Evolutionary conservation across 2,797 vertebrate genomes (phyloP), one percentile per base, ranked within the genome.

Genomic region (Takifugu rubripes): DNA sequence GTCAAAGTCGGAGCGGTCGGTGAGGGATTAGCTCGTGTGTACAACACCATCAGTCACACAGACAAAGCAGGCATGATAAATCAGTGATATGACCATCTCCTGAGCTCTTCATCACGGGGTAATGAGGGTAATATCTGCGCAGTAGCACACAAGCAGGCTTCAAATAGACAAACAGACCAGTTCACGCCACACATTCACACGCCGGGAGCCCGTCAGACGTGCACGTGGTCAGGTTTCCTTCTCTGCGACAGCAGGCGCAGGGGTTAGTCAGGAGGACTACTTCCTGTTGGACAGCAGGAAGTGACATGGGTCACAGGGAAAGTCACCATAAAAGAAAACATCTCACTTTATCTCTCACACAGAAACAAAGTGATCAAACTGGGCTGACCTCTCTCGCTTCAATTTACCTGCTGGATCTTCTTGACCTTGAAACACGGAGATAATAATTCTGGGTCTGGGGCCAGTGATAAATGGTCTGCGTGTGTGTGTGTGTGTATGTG

Each of bases 391-490:
- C 93, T 93, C 92, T 93, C 92, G 92, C 90, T 94, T 95, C 93
- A 94, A 94, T 95, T 95, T 95, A 94, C 91, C 91, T 95, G 94
- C 92, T 94, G 93, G 93, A 95, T 96, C 93, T 90, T 84, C 91
- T 94, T 92, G 93, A 94, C 94, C 94, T 97, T 95, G 92, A 94
- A 93, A 91, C 88, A 83, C 86, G 92, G 92, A 94, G 92, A 94
- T 96, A 94, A 95, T 96, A 94, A 97, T 94, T 95, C 93, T 93
- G 93, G 92, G 89, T 93, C 91, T 91, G 84, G 89, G 90, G 91
- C 85, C 56, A 87, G 88, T 96, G 95, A 97, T 96, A 90, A 96
- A 97, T 95, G 95, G 92, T 94, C 89, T 95, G 92, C 95, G 92
- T 94, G 70, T 64, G 56, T 55, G 66, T 63, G 74, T 60, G 66